Evolutionary conservation across 2,888 invertebrate genomes (phyloP), one percentile per base, ranked within the genome.

Genomic region (Sminthurides aquaticus): DNA sequence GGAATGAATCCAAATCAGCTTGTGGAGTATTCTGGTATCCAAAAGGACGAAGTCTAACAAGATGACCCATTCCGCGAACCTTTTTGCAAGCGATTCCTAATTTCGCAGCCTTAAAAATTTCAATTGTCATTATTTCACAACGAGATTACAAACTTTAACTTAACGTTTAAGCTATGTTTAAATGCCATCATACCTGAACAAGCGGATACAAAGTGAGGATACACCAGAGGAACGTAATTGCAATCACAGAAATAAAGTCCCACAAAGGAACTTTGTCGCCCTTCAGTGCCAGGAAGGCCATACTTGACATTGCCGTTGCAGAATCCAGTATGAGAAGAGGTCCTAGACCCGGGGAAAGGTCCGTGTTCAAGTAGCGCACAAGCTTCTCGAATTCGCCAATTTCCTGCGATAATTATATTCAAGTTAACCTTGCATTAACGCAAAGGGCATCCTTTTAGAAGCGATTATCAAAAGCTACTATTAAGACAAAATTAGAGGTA

Each of bases 321-420:
- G 87, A 77, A 79, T 90, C 89, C 68, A 89, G 84, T 5, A 90
- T 20, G 11, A 73, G 20, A 15, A 73, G 56, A 1, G 71, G 71
- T n/a, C 69, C 70, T 11, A 90, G 87, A 1, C 89, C 86, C 0
- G 88, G 85, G 1, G 89, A 85, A 54, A 90, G 80, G 76, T 88
- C 86, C 70, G 86, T 83, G 78, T 91, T 91, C 55, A 91, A 81
- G 75, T 89, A 89, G 71, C 85, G 85, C 25, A 91, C 78, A 64
- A 90, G 79, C 76, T 90, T 90, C 67, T 85, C 85, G 74, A 90
- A 89, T 76, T 90, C 90, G 1, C 87, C 83, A 67, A 90, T 85
- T 81, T 90, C 89, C 88, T 89, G 76, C 49, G 79, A 79, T 65
- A 24, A 29, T 43, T 11, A 57, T 27, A 58, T 34, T n/a, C n/a